Evolutionary conservation across 2,888 invertebrate genomes (phyloP).

Genomic region (Limenitis arthemis): DNA sequence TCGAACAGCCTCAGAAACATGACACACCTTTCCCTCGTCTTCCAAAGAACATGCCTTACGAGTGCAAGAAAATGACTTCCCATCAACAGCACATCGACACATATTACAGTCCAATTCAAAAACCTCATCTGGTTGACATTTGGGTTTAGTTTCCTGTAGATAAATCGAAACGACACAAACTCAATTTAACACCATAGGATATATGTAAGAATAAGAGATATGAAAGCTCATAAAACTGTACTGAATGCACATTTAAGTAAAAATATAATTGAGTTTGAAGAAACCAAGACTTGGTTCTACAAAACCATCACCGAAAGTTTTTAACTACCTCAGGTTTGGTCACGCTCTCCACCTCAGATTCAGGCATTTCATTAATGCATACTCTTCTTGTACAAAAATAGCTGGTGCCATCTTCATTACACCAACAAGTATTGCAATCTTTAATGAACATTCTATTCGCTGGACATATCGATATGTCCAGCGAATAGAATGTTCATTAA

Average conservation of each 20-base stretch:
- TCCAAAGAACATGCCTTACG: slow-evolving; percentile 53
- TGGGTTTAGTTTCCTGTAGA: slow-evolving; percentile 38
- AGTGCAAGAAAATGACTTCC: slow-evolving; percentile 68
- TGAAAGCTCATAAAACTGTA: neutral
- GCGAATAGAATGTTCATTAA: slow-evolving; percentile 56
- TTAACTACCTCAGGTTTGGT: slow-evolving; percentile 39
- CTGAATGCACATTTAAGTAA: neutral
- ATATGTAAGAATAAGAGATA: too few relatives aligned
- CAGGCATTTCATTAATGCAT: slow-evolving; percentile 45
- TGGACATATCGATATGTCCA: too few relatives aligned
- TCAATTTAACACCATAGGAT: too few relatives aligned
- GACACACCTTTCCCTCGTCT: slow-evolving; percentile 36
- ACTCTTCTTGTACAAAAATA: slow-evolving; percentile 63
- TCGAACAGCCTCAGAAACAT: too few relatives aligned
- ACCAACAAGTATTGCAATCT: slow-evolving; percentile 67
- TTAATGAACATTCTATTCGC: slow-evolving; percentile 56
- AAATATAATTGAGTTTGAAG: neutral
- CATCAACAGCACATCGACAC: slow-evolving; percentile 71
- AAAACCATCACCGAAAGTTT: neutral
- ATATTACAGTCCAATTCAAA: slow-evolving; percentile 72
- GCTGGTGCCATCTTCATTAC: slow-evolving; percentile 61
- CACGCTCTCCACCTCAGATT: slow-evolving; percentile 30
- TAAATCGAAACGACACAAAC: slow-evolving; percentile 17
- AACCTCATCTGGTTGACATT: slow-evolving; percentile 66
- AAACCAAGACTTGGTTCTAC: neutral